Base-by-base conservation (phyloP, 2,888 invertebrate species). In the Brenthis ino region DNA sequence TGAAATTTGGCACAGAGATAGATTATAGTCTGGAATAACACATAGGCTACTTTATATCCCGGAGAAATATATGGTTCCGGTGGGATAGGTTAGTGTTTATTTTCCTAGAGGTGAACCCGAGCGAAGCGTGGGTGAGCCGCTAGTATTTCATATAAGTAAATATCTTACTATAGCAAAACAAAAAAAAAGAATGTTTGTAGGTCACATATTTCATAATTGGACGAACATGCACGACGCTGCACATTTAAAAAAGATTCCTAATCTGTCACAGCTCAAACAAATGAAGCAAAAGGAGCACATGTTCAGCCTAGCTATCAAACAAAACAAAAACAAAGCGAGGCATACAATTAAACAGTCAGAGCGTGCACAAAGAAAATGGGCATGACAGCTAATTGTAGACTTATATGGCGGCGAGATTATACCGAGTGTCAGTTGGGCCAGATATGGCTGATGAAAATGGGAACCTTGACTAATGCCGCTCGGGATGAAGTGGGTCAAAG, bases 371-470 rank as follows among this genome's bases (percentile, higher is more conserved):
- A 86, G 85, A 82, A 82, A 83, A 85, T 79, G 74, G 77, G 75
- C 77, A 85, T 85, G 88, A 88, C 87, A 86, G 85, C 83, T 89
- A 89, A 90, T 89, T 88, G 87, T 82, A 77, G 79, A 83, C 89
- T 80, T 85, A 89, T 84, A 89, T 81, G 91, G 91, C 73, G 77
- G 77, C 76, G 77, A 86, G 86, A 89, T 90, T 85, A 86, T 82
- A 84, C 82, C 79, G 79, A 84, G 84, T 83, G 87, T 80, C 81
- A 80, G 76, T 69, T 67, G 76, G 65, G 63, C 83, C 87, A 81
- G 84, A 85, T 89, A 87, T 82, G 84, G 85, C 77, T 76, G 75
- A 76, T 84, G 79, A 79, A 85, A 86, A 88, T 85, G 87, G 87
- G 81, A 79, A 85, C 86, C 89, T 87, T 89, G 88, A 91, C 90